These are phyloP conservation scores for Thermophis baileyi DNA, from an alignment of 2,113 vertebrate species.

Conservation along the genomic window DNA sequence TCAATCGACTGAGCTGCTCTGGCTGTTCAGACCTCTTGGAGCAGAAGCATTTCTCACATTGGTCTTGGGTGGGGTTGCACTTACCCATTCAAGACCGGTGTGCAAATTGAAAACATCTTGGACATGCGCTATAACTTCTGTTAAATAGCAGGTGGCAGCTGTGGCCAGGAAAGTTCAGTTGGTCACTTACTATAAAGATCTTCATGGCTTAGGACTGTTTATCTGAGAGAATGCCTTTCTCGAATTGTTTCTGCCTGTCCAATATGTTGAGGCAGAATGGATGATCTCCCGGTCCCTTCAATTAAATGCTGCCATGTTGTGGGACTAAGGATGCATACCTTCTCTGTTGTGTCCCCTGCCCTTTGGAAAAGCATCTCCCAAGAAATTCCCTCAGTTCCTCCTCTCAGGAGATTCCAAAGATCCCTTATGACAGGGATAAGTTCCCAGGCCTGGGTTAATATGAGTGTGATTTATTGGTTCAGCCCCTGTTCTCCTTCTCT, in stretches of 20 bases:
- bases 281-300: neutral
- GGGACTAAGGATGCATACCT: neutral
- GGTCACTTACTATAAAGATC: neutral
- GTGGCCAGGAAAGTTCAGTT: neutral
- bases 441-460: neutral
- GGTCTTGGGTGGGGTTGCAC: no score
- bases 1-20: no score
- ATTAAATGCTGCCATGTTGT: neutral
- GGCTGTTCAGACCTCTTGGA: no score
- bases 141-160: neutral
- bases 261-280: neutral
- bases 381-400: neutral
- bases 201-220: neutral
- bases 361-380: neutral
- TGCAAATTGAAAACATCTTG: neutral
- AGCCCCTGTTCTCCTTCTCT: no score
- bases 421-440: neutral
- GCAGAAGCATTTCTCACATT: no score
- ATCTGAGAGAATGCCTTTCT: neutral
- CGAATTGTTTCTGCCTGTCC: neutral
- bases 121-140: neutral
- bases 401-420: neutral
- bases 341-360: neutral
- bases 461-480: neutral
- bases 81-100: neutral